phyloP scores from a whole-genome alignment of 2,888 invertebrate genomes.

The Oligia fasciuncula region DNA sequence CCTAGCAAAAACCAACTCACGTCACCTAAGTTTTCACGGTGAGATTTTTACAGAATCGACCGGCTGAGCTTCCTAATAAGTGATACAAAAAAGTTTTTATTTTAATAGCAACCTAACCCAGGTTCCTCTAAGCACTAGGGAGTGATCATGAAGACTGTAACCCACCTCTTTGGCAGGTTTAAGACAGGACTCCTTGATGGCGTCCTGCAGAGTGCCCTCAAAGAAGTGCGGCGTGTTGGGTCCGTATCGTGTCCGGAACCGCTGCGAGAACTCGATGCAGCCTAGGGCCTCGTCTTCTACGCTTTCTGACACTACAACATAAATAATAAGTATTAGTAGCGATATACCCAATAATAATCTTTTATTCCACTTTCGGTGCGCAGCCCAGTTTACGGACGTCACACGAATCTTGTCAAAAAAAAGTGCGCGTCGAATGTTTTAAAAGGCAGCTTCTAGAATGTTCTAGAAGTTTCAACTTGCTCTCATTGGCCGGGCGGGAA shows the following conservation, averaged over 20 bases:
- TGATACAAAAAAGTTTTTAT: neutral
- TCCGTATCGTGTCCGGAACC: slow-evolving; percentile 96
- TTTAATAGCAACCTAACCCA: neutral
- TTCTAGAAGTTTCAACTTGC: too few species aligned
- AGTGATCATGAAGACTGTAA: neutral
- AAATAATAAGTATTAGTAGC: neutral
- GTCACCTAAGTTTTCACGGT: too few species aligned
- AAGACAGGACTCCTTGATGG: slow-evolving; percentile 96
- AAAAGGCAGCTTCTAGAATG: too few species aligned
- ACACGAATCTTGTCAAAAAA: too few species aligned
- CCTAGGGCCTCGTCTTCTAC: slow-evolving; percentile 96
- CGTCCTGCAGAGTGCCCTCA: slow-evolving; percentile 97
- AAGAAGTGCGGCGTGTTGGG: slow-evolving; percentile 97
- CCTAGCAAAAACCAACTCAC: too few species aligned
- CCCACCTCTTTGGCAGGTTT: slow-evolving; percentile 96
- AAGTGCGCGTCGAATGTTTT: too few species aligned
- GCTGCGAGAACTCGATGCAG: slow-evolving; percentile 95
- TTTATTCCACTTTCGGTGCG: neutral
- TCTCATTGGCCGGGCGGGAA: too few species aligned
- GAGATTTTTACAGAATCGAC: too few species aligned
- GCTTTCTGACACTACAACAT: slow-evolving; percentile 94
- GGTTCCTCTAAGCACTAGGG: neutral
- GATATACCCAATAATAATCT: neutral
- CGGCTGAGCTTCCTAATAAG: neutral
- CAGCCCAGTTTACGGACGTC: too few species aligned